These are phyloP conservation scores for Triplophysa bombifrons DNA, from an alignment of 2,797 vertebrate species.

Conservation along the genomic window DNA sequence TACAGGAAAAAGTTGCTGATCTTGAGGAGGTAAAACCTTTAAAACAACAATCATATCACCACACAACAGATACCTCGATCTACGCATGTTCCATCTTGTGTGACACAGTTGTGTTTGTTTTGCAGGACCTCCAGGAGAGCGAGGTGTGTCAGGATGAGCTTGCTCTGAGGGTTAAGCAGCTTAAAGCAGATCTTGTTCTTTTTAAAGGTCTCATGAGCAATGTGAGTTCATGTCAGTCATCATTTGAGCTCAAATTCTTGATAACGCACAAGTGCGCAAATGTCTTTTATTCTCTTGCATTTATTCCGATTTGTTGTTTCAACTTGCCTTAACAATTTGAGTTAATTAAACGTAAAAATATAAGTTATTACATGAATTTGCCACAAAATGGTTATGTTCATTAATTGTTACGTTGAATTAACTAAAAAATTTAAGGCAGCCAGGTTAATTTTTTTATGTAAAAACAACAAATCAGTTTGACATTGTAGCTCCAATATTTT, in stretches of 20 bases:
- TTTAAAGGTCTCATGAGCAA: conserved; percentile 90
- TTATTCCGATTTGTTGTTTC: too few species aligned
- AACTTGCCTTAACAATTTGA: too few species aligned
- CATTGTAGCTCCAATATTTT: background rate
- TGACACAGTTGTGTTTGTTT: conserved; percentile 1
- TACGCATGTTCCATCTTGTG: background rate
- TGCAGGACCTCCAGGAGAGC: conserved; percentile 89
- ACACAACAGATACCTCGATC: background rate
- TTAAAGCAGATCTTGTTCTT: conserved; percentile 88
- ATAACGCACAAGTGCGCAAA: background rate
- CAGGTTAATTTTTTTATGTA: too few species aligned
- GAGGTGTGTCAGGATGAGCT: conserved; percentile 89
- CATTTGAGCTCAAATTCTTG: conserved; percentile 65
- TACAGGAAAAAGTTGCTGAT: conserved; percentile 85
- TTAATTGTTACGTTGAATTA: too few species aligned
- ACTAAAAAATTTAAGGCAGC: too few species aligned
- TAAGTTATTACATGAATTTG: too few species aligned
- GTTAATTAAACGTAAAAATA: too few species aligned
- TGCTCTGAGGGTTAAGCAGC: conserved; percentile 79
- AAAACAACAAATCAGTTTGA: too few species aligned
- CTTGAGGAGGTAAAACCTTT: conserved; percentile 79
- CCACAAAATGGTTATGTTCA: too few species aligned
- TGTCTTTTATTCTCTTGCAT: background rate
- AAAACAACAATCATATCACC: background rate
- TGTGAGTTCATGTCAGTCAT: conserved; percentile 77